A percentile compares a stretch with the other conserved stretches of the same genome.
Evolutionary conservation across 2,888 invertebrate genomes (phyloP).

Genomic region (Syrista parreyssii): DNA sequence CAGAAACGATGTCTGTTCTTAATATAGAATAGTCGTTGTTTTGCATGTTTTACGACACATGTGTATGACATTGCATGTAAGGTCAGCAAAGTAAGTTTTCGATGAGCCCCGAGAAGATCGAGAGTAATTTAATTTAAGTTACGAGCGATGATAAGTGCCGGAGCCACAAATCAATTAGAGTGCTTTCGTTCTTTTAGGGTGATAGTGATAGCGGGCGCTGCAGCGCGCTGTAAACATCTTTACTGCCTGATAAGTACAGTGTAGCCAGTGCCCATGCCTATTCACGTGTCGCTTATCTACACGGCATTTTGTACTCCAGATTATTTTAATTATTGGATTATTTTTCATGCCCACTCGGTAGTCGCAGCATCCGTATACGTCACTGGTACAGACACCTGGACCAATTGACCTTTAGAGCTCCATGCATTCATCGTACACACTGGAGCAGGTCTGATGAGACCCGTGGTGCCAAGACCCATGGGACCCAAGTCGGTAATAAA

Average conservation of each 20-base stretch:
- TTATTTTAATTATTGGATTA: slow-evolving; percentile 52
- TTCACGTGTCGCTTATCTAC: slow-evolving; percentile 40
- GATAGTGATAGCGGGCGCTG: slow-evolving; percentile 57
- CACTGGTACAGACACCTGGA: neutral
- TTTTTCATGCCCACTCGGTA: slow-evolving; percentile 26
- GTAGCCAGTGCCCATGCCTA: slow-evolving; percentile 21
- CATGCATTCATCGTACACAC: neutral
- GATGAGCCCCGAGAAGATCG: neutral
- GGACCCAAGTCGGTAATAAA: neutral
- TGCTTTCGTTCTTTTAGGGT: slow-evolving; percentile 44
- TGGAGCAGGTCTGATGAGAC: neutral
- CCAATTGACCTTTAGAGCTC: neutral
- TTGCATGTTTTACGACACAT: neutral
- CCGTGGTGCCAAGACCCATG: neutral
- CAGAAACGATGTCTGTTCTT: neutral
- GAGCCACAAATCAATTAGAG: slow-evolving; percentile 63
- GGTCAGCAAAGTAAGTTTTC: neutral
- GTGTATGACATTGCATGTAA: neutral
- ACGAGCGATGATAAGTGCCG: slow-evolving; percentile 54
- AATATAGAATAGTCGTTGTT: neutral
- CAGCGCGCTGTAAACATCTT: slow-evolving; percentile 62
- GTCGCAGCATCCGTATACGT: neutral
- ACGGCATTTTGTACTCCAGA: slow-evolving; percentile 58
- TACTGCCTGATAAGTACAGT: slow-evolving; percentile 57
- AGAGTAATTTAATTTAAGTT: slow-evolving; percentile 61